Conservation (phyloP, 2,797 vertebrate species). For the Scarus forsteni region DNA sequence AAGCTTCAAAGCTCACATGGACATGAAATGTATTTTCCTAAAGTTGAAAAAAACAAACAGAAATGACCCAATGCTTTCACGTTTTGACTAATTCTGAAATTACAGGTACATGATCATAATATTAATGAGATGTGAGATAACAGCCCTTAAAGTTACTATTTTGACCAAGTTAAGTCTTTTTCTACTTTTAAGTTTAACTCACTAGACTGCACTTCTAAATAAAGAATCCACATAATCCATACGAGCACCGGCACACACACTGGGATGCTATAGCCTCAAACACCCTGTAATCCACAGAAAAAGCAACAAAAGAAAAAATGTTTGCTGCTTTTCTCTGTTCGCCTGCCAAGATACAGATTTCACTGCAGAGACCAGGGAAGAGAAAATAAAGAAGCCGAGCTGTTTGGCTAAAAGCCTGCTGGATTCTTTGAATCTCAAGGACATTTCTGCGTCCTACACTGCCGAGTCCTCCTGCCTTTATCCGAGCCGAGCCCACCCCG, state of each 20-base stretch:
- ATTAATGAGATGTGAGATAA: background rate
- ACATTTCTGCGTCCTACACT: conserved; percentile 56
- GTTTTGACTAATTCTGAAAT: too few species aligned
- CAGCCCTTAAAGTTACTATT: background rate
- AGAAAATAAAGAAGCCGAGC: conserved; percentile 45
- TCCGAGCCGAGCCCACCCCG: conserved; percentile 45
- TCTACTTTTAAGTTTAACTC: background rate
- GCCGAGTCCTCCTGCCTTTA: conserved; percentile 31
- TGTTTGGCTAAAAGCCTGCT: conserved; percentile 56
- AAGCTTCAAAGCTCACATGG: too few species aligned
- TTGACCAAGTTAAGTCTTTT: background rate
- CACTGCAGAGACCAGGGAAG: conserved; percentile 27
- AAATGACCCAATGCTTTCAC: too few species aligned
- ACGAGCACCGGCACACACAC: background rate
- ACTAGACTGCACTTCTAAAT: background rate
- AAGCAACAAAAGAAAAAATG: conserved; percentile 51
- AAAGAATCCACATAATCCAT: conserved; percentile 15
- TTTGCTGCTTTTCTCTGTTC: conserved; percentile 44
- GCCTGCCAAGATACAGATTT: conserved; percentile 67
- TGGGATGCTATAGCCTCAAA: background rate
- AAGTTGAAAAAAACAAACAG: too few species aligned
- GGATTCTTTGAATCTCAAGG: conserved; percentile 72
- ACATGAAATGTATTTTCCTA: too few species aligned
- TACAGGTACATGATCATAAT: too few species aligned
- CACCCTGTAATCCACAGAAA: conserved; percentile 45